Evolutionary conservation across 2,888 invertebrate genomes (phyloP).

Genomic region (Chloroclystis v-ata): DNA sequence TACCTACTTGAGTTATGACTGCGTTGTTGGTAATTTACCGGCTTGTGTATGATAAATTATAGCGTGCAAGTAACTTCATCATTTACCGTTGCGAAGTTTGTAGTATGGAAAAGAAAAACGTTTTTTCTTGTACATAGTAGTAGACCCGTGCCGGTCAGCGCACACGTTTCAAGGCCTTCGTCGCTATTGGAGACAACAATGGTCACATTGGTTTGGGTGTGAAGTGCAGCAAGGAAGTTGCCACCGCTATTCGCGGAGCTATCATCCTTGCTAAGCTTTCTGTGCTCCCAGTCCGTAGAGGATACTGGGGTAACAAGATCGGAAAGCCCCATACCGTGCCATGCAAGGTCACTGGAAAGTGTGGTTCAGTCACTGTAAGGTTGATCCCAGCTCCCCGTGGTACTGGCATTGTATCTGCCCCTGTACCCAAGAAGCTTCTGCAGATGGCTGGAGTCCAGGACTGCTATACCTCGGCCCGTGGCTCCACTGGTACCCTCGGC

Average conservation of each 20-base stretch:
- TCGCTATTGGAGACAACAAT: slow-evolving; percentile 98
- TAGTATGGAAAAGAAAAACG: too few relatives aligned
- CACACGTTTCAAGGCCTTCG: slow-evolving; percentile 97
- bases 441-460: too few relatives aligned
- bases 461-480: too few relatives aligned
- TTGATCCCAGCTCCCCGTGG: slow-evolving; percentile 99
- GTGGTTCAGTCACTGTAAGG: slow-evolving; percentile 98
- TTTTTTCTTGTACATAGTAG: too few relatives aligned
- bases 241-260: slow-evolving; percentile 99
- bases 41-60: too few relatives aligned
- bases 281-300: slow-evolving; percentile 97
- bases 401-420: slow-evolving; percentile 99
- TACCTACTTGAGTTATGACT: too few relatives aligned
- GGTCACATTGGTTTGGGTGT: slow-evolving; percentile 99
- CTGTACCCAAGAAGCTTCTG: too few relatives aligned
- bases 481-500: too few relatives aligned
- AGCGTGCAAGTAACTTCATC: too few relatives aligned
- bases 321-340: slow-evolving; percentile 99
- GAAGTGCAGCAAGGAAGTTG: slow-evolving; percentile 99
- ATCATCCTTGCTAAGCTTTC: slow-evolving; percentile 99
- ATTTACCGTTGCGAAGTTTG: too few relatives aligned
- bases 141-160: slow-evolving; percentile 99
- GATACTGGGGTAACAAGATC: slow-evolving; percentile 99
- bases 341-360: slow-evolving; percentile 99
- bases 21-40: too few relatives aligned